Evolutionary conservation across 1,140 invertebrate species (phyloP).

Genomic region (Listronotus oregonensis): DNA sequence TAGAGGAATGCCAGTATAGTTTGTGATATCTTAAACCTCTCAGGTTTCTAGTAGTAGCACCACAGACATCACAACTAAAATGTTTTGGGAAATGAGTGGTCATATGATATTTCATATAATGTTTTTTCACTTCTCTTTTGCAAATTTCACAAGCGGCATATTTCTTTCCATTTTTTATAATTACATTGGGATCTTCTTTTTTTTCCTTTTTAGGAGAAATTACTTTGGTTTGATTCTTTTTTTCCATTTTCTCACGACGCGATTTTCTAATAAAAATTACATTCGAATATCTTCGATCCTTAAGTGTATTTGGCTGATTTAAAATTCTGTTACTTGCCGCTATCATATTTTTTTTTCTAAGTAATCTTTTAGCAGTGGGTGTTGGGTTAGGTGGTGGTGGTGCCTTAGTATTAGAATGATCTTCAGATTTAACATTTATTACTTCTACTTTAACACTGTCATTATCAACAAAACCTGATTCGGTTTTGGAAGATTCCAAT

Average conservation of each 20-base stretch:
- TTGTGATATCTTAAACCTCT: slow-evolving; percentile 44
- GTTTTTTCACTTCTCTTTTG: slow-evolving; percentile 29
- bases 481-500: neutral
- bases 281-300: slow-evolving; percentile 21
- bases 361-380: slow-evolving; percentile 16
- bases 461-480: slow-evolving; percentile 2
- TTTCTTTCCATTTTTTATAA: slow-evolving; percentile 39
- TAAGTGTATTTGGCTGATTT: slow-evolving; percentile 15
- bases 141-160: slow-evolving; percentile 39
- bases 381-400: neutral
- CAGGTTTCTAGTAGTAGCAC: slow-evolving; percentile 44
- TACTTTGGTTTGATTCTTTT: neutral
- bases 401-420: neutral
- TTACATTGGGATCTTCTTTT: slow-evolving; percentile 19
- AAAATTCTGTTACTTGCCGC: slow-evolving; percentile 27
- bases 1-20: slow-evolving; percentile 42
- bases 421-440: slow-evolving; percentile 1
- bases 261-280: slow-evolving; percentile 26
- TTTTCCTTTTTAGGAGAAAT: slow-evolving; percentile 19
- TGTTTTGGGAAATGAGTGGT: slow-evolving; percentile 43
- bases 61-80: slow-evolving; percentile 46
- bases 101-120: slow-evolving; percentile 35
- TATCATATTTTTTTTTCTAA: slow-evolving; percentile 23
- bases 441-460: slow-evolving; percentile 1
- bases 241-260: slow-evolving; percentile 10